A percentile compares a stretch with the other conserved stretches of the same genome.
Evolutionary conservation across 2,888 invertebrate species (phyloP).

Genomic region (Xestia sexstrigata): DNA sequence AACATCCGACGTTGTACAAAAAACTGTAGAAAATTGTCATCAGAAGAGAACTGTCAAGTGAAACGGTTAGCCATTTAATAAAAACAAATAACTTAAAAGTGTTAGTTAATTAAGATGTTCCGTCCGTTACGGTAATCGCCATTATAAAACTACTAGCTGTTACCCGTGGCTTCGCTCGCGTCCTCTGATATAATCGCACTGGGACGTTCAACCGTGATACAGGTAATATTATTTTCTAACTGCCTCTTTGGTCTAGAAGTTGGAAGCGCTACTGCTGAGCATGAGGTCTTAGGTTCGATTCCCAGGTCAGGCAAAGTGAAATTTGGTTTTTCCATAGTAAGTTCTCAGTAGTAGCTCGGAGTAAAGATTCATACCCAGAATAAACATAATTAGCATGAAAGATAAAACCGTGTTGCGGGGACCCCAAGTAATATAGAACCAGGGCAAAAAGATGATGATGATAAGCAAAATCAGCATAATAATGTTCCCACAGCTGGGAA

Average conservation of each 20-base stretch:
- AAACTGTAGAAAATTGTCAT: conserved; percentile 36
- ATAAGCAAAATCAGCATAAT: background rate
- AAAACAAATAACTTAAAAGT: conserved; percentile 45
- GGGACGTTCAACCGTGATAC: background rate
- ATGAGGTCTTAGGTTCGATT: background rate
- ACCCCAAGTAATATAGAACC: too few relatives aligned
- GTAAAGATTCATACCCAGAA: background rate
- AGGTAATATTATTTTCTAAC: background rate
- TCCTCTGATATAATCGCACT: background rate
- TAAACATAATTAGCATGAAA: too few relatives aligned
- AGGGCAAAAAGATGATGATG: too few relatives aligned
- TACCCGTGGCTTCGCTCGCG: background rate
- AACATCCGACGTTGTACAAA: conserved; percentile 1
- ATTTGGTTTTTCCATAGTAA: background rate
- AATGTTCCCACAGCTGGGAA: background rate
- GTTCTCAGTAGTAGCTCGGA: background rate
- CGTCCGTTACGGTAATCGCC: conserved; percentile 41
- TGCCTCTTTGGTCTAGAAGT: background rate
- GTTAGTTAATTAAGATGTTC: conserved; percentile 49
- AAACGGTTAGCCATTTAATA: conserved; percentile 31
- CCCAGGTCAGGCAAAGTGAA: background rate
- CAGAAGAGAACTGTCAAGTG: conserved; percentile 29
- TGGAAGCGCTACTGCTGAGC: background rate
- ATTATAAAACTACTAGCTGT: conserved; percentile 32
- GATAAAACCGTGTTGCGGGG: too few relatives aligned